Evolutionary conservation across 30 jellyfish, hydroid and myxozoan species (phyloP).

Genomic region (Cassiopea xamachana): DNA sequence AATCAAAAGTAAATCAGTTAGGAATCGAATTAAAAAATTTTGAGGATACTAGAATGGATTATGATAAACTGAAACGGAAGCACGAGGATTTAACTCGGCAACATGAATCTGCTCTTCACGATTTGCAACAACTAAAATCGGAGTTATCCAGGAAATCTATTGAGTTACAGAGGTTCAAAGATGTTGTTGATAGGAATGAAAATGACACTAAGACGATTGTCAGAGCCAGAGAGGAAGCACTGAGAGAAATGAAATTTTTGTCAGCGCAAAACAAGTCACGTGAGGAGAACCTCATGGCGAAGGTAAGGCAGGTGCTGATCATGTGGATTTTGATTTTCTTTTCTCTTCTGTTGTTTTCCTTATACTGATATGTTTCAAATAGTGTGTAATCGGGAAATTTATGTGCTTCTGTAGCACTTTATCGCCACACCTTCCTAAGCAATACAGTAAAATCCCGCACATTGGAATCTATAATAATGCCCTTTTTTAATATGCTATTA

Average conservation of each 20-base stretch:
- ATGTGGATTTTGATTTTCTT: background rate
- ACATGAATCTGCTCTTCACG: constrained; percentile 4
- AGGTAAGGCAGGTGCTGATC: constrained; percentile 13
- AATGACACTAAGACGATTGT: background rate
- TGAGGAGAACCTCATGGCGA: constrained; percentile 14
- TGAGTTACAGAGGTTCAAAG: constrained; percentile 1
- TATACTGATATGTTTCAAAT: background rate
- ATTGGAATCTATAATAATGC: background rate
- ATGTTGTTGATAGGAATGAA: background rate
- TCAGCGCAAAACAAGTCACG: constrained; percentile 13
- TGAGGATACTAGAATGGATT: constrained; percentile 12
- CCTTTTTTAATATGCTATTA: background rate
- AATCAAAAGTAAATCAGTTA: constrained; percentile 66
- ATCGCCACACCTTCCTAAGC: too few relatives aligned
- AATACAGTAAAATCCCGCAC: background rate
- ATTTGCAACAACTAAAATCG: constrained; percentile 1
- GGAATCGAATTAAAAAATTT: constrained; percentile 8
- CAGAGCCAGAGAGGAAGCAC: constrained; percentile 37
- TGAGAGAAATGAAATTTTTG: constrained; percentile 30
- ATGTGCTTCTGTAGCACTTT: too few relatives aligned
- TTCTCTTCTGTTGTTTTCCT: background rate
- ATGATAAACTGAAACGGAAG: constrained; percentile 9
- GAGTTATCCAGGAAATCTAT: background rate
- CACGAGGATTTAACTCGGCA: constrained; percentile 10
- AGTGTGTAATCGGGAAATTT: too few relatives aligned